Conservation (phyloP, 2,888 invertebrate species). For the Watsonalla binaria region DNA sequence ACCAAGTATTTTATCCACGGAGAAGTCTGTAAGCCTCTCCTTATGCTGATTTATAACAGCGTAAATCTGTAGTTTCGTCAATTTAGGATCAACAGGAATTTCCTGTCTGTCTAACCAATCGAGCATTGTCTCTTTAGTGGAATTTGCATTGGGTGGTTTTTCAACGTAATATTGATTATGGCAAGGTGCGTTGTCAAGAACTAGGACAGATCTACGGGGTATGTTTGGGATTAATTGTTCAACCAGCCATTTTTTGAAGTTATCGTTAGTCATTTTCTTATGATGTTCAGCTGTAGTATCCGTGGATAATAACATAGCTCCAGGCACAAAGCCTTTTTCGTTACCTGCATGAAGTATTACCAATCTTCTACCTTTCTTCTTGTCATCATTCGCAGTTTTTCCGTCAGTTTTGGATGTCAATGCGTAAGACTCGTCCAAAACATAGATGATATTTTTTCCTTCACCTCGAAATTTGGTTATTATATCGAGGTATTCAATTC, state of each 20-base stretch:
- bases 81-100: conserved; percentile 8
- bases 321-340: conserved; percentile 2
- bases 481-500: conserved; percentile 2
- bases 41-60: conserved; percentile 6
- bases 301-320: neutral
- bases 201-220: conserved; percentile 11
- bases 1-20: conserved; percentile 1
- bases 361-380: neutral
- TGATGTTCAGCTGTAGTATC: neutral
- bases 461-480: neutral
- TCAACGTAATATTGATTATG: conserved; percentile 8
- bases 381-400: neutral
- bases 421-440: neutral
- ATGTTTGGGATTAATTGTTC: conserved; percentile 8
- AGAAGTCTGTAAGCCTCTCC: conserved; percentile 5
- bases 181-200: conserved; percentile 14
- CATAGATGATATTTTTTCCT: neutral
- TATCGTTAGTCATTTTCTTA: neutral
- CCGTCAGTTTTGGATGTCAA: neutral
- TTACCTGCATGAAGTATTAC: neutral
- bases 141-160: conserved; percentile 9
- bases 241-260: conserved; percentile 4
- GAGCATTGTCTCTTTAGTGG: conserved; percentile 7
- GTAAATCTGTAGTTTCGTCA: conserved; percentile 8
- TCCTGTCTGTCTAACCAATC: conserved; percentile 4